These are phyloP conservation scores for Homarus americanus DNA, from an alignment of 1,140 invertebrate species.

Conservation along the genomic window DNA sequence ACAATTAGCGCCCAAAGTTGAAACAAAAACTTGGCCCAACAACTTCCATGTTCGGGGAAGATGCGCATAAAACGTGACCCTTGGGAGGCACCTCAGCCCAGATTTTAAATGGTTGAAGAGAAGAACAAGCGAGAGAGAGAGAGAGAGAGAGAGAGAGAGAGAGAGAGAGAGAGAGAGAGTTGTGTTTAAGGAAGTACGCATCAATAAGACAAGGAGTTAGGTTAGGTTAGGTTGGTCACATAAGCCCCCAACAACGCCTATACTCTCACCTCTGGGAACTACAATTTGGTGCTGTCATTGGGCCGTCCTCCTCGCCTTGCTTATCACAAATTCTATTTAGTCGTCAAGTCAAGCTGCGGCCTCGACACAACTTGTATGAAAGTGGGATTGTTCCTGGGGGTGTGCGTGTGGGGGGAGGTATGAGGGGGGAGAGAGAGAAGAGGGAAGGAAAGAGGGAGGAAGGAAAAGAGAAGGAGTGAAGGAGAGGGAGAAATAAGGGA, in stretches of 20 bases:
- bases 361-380: constrained; percentile 46
- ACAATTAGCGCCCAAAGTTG: constrained; percentile 65
- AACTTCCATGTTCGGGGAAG: constrained; percentile 48
- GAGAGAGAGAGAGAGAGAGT: constrained; percentile 9
- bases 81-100: constrained; percentile 28
- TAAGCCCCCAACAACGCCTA: neutral
- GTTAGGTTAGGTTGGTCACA: neutral
- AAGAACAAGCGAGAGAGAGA: constrained; percentile 35
- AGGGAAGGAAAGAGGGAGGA: neutral
- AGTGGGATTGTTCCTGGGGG: constrained; percentile 36
- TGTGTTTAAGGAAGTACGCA: neutral
- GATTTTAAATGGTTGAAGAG: constrained; percentile 42
- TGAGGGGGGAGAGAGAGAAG: neutral
- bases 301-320: constrained; percentile 7
- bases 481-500: neutral
- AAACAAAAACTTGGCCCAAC: constrained; percentile 57
- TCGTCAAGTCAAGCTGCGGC: constrained; percentile 57
- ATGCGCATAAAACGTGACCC: constrained; percentile 53
- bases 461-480: neutral
- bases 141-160: constrained; percentile 32
- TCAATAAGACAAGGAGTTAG: neutral
- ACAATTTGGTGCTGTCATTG: constrained; percentile 58
- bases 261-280: too few species aligned
- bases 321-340: constrained; percentile 69
- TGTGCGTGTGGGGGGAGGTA: neutral